Percentiles rank a stretch among this genome's conserved stretches.
Evolutionary conservation across 2,797 vertebrate genomes (phyloP).

Genomic region (Knipowitschia caucasica): DNA sequence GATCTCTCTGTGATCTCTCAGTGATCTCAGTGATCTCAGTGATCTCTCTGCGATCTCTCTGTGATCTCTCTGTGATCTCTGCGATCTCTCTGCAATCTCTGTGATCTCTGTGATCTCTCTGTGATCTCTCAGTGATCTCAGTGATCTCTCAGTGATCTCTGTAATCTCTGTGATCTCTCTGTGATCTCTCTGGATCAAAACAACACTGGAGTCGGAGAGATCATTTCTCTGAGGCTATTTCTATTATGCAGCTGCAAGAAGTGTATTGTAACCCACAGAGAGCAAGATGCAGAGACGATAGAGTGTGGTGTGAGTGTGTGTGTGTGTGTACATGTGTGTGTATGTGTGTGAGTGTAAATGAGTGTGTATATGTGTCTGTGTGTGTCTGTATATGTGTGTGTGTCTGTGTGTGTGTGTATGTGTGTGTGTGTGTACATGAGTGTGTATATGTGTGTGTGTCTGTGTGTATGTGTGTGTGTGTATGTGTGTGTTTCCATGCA

Average conservation of each 20-base stretch:
- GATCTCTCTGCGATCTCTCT: background rate
- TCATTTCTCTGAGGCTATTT: background rate
- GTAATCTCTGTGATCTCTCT: no score
- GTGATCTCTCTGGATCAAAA: background rate
- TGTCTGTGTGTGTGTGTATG: conserved; percentile 37
- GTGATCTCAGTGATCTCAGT: background rate
- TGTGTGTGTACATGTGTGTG: background rate
- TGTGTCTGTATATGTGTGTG: background rate
- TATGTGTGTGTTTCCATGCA: conserved; percentile 73
- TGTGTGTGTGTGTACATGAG: conserved; percentile 37
- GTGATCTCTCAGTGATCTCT: background rate
- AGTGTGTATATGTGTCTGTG: background rate
- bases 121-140: background rate
- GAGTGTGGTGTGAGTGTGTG: conserved; percentile 30
- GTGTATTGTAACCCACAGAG: conserved; percentile 17
- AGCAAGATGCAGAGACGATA: conserved; percentile 47
- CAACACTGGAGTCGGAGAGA: background rate
- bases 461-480: background rate
- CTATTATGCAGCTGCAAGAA: conserved; percentile 35
- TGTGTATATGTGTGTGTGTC: background rate
- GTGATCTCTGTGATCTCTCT: no score
- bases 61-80: background rate
- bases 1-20: background rate
- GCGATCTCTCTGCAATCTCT: background rate
- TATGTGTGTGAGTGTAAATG: background rate